Evolutionary conservation across 2,113 vertebrate species (phyloP).

Genomic region (Charadrius vociferus): DNA sequence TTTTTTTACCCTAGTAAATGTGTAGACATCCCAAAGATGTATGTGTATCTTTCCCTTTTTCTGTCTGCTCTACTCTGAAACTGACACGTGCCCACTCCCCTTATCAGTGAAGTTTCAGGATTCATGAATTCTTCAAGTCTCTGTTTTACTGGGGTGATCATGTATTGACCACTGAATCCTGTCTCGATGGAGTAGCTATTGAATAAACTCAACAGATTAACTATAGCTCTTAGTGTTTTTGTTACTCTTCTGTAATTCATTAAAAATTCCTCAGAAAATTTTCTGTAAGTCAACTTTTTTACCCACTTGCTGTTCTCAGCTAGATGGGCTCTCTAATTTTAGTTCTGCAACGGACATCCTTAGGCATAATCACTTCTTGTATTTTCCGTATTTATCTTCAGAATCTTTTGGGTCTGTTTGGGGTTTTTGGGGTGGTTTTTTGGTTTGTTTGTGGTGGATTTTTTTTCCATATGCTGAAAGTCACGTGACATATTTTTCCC

Average conservation of each 20-base stretch:
- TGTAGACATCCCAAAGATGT: accelerated
- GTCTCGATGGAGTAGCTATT: neutral
- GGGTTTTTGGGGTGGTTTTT: no score
- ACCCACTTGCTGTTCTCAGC: neutral
- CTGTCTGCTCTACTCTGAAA: neutral
- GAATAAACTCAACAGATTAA: neutral
- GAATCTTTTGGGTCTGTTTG: neutral
- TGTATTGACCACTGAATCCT: neutral
- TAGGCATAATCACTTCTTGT: neutral
- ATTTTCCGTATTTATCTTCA: neutral
- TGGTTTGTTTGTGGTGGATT: no score
- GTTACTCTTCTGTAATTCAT: neutral
- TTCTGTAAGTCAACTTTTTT: neutral
- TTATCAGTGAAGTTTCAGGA: neutral
- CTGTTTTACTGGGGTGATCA: neutral
- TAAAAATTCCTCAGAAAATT: neutral
- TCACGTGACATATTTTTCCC: neutral
- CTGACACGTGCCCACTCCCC: neutral
- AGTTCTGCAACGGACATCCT: neutral
- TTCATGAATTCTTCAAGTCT: neutral
- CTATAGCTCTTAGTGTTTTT: neutral
- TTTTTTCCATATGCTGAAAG: neutral
- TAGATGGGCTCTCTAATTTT: neutral
- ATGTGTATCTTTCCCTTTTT: neutral
- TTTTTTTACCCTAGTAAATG: neutral